phyloP scores from a whole-genome alignment of 1,140 invertebrate genomes.

The Pantala flavescens region DNA sequence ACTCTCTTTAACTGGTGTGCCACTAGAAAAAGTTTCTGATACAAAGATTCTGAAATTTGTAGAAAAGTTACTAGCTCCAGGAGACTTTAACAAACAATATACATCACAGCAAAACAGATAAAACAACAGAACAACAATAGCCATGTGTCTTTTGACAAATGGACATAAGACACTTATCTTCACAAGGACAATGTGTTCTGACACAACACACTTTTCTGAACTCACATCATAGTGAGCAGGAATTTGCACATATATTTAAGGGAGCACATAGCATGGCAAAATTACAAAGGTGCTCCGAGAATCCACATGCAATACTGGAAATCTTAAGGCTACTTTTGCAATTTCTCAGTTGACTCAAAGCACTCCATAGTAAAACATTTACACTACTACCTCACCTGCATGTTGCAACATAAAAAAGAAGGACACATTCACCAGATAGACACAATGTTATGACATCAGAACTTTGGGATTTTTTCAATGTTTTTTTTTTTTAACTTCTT shows the following conservation, averaged over 20 bases:
- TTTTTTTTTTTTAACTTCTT: no score
- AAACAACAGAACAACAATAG: conserved; percentile 15
- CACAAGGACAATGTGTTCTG: conserved; percentile 1
- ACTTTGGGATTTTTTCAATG: no score
- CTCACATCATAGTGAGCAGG: not conserved
- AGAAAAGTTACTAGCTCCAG: conserved; percentile 11
- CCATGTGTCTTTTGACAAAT: conserved; percentile 8
- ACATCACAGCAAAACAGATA: conserved; percentile 16
- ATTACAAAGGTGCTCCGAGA: not conserved
- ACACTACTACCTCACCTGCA: no score
- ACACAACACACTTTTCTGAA: not conserved
- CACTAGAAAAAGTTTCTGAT: conserved; percentile 13
- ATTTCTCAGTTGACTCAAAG: not conserved
- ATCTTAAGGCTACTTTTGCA: not conserved
- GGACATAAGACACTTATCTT: conserved; percentile 15
- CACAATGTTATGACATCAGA: no score
- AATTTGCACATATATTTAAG: not conserved
- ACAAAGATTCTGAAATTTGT: conserved; percentile 15
- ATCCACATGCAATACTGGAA: not conserved
- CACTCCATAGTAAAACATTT: not conserved
- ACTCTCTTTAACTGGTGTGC: conserved; percentile 2
- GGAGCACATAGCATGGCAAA: conserved; percentile 4
- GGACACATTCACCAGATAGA: no score
- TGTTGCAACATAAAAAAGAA: no score
- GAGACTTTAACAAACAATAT: conserved; percentile 15